phyloP scores from a whole-genome alignment of 1,140 invertebrate species.

The Drosophila repleta region DNA sequence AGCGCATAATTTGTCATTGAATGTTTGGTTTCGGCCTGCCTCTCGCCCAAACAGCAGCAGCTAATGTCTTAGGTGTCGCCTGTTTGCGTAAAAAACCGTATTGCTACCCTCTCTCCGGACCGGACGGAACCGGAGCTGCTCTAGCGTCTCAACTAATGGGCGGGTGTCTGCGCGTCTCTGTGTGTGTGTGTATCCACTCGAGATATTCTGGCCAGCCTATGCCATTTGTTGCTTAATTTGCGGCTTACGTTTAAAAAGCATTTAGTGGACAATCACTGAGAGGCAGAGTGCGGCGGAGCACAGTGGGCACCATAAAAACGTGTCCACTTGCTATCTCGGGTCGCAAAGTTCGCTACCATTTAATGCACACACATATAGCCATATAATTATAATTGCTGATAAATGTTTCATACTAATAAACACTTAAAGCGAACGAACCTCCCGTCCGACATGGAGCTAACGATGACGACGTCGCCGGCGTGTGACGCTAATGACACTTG shows the following conservation, averaged over 20 bases:
- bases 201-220: constrained; percentile 52
- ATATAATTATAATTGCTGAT: constrained; percentile 82
- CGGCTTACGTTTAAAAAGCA: constrained; percentile 69
- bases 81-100: constrained; percentile 55
- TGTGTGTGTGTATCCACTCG: constrained; percentile 44
- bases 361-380: constrained; percentile 60
- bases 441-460: constrained; percentile 31
- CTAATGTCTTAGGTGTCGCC: constrained; percentile 69
- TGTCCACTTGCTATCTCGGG: constrained; percentile 57
- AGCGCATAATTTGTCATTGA: constrained; percentile 80
- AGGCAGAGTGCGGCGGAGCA: constrained; percentile 15
- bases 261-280: constrained; percentile 42
- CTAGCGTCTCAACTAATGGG: constrained; percentile 23
- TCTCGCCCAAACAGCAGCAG: constrained; percentile 22
- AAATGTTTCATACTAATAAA: constrained; percentile 80
- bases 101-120: constrained; percentile 15
- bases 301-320: constrained; percentile 45
- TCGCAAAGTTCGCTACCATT: constrained; percentile 69
- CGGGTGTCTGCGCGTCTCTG: constrained; percentile 19
- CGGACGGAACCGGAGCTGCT: constrained; percentile 9
- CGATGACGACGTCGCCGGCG: constrained; percentile 45
- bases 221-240: constrained; percentile 67
- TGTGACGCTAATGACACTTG: constrained; percentile 81
- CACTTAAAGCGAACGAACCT: constrained; percentile 53
- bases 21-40: constrained; percentile 64